A percentile compares a stretch with the other conserved stretches of the same genome.
Evolutionary conservation across 2,113 vertebrate species (phyloP).

Genomic region (Mus pahari): DNA sequence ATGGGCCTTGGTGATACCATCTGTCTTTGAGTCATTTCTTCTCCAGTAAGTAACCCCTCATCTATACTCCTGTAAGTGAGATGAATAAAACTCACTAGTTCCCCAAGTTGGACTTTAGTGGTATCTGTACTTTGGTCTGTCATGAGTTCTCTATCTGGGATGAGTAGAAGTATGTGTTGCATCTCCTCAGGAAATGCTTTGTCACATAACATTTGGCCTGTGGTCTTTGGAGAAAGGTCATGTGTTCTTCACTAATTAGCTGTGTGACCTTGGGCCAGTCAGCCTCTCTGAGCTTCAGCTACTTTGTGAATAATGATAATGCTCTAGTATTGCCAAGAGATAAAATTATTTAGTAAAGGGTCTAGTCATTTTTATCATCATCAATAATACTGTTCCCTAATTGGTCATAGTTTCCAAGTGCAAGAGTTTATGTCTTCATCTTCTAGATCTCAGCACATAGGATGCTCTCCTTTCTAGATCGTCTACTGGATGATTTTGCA

Average conservation of each 20-base stretch:
- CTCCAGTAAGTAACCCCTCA: neutral
- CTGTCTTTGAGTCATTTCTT: neutral
- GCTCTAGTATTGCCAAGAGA: neutral
- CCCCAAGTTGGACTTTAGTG: neutral
- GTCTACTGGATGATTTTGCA: neutral
- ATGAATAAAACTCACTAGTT: neutral
- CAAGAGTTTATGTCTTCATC: neutral
- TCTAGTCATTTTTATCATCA: neutral
- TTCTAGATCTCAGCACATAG: neutral
- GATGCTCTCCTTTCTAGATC: neutral
- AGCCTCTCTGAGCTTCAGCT: neutral
- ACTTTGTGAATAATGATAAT: conserved; percentile 23
- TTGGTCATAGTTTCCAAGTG: neutral
- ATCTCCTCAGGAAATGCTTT: neutral
- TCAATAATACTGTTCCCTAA: neutral
- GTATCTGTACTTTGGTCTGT: neutral
- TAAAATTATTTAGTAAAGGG: conserved; percentile 15
- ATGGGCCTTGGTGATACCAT: neutral
- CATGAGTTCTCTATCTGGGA: neutral
- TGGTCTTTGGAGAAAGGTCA: conserved; percentile 19
- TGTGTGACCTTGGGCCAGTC: conserved; percentile 1
- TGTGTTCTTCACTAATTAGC: conserved; percentile 20
- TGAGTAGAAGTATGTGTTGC: neutral
- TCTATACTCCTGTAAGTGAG: neutral
- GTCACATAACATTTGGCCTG: neutral